Base-by-base conservation (phyloP, 2,113 vertebrate species). In the Hystrix cristata region DNA sequence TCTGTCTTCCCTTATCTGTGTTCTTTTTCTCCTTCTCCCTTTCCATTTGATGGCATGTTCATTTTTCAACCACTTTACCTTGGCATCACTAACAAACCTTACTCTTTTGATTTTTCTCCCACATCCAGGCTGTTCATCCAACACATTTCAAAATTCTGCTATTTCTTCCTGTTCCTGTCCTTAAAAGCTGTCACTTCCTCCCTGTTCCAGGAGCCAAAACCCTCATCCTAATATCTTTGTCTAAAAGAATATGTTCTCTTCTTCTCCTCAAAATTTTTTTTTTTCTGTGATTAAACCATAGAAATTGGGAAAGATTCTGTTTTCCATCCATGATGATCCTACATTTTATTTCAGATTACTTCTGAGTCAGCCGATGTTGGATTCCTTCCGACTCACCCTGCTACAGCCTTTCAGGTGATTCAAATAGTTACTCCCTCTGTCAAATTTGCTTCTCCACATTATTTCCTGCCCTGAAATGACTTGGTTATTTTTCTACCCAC, bases 121-220 rank as follows among this genome's bases (percentile, higher is more conserved):
- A 98, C 97, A 98, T 65, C 19, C 97, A 98, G 94, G 85, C 97
- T 98, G 97, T 97, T 98, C 95, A 95, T 88, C 18, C 67, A 94
- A 97, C 94, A 95, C 94, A 97, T 97, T 97, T 95, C 46, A 95
- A 94, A 96, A 97, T 96, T 92, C 78, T 98, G 72, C 89, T 97
- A 97, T 97, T 98, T 97, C 97, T 97, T 98, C 96, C 88, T 98
- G 97, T 93, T 96, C 96, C 94, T 97, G 90, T 95, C 79, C 83
- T 97, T 92, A 94, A 97, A 97, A 97, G 57, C 97, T 98, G 97
- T 64, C 95, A 97, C 57, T 97, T 97, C 95, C 94, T 95, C 60
- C 95, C 34, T 89, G 57, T 89, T 92, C 29, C 83, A 76, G 18
- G 85, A 97, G 94, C 94, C 90, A 96, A 91, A 97, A 95, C 19